Evolutionary conservation across 2,113 vertebrate genomes (phyloP), one percentile per base, ranked within the genome.

Genomic region (Clarias macrocephalus): DNA sequence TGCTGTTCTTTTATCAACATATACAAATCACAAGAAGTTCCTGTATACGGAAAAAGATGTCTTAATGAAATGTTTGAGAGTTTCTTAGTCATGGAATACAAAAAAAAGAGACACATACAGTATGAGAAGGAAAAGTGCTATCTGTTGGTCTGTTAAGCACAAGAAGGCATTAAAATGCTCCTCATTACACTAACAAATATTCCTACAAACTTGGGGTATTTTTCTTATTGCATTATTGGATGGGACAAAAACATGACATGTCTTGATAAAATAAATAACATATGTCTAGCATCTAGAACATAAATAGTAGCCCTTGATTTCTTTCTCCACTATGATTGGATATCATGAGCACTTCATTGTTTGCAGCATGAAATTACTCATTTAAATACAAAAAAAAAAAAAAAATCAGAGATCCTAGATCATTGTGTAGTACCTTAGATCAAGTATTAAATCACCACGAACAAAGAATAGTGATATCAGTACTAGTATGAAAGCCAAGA

Each of bases 341-440:
- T 85, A 87, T 73, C 57, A 77, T 28, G 62, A 70, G 25, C 60
- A 75, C 59, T 52, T 77, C 73, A 79, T 86, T 88, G 80, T 80
- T 42, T 84, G 70, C 72, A 88, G 84, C 73, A 83, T 57, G 57
- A 85, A 87, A 88, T 80, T n/a, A 82, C 85, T 66, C 62, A 73
- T 82, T 89, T 88, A 91, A 90, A 89, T 90, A 88, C 86, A 73
- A 65, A 81, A 87, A 72, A 86, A 75, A 42, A 63, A 84, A 81
- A 60, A 48, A 65, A 25, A 84, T 37, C 66, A 84, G 65, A 72
- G 66, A 79, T 86, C 60, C 72, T 88, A 88, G 75, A 90, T 87
- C 75, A 86, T 75, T 84, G 25, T 60, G 77, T 89, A 91, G 91
- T 92, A 92, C 91, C 91, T 88, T 91, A 86, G 83, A 88, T 88